Evolutionary conservation across 2,888 invertebrate genomes (phyloP).

Genomic region (Sarcophaga carnaria): DNA sequence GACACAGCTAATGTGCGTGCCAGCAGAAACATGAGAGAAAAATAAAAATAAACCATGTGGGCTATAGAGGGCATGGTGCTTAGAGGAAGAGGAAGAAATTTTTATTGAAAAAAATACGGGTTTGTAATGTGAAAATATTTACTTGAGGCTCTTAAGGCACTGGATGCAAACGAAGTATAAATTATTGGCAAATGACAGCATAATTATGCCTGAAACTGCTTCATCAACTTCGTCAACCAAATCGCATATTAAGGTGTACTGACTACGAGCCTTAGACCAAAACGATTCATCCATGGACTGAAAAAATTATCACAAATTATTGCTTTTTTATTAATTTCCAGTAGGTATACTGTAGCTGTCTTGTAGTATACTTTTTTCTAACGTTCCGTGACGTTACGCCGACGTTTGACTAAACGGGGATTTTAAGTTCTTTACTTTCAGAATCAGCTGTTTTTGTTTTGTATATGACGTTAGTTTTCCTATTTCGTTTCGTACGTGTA

Average conservation of each 20-base stretch:
- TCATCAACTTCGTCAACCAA: conserved; percentile 82
- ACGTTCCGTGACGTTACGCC: too few species aligned
- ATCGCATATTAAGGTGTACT: conserved; percentile 82
- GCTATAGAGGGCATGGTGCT: conserved; percentile 79
- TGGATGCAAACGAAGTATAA: conserved; percentile 84
- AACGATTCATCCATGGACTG: conserved; percentile 77
- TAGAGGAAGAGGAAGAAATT: conserved; percentile 18
- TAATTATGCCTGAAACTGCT: conserved; percentile 82
- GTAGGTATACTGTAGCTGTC: too few species aligned
- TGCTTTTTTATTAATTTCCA: too few species aligned
- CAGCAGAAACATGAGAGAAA: conserved; percentile 83
- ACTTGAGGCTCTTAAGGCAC: conserved; percentile 83
- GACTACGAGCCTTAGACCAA: conserved; percentile 83
- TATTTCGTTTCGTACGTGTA: too few species aligned
- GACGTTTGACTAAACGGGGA: too few species aligned
- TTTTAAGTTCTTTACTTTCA: too few species aligned
- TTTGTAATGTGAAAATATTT: conserved; percentile 51
- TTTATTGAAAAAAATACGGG: background rate
- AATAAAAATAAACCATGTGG: conserved; percentile 83
- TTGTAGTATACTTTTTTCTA: too few species aligned
- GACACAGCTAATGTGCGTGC: conserved; percentile 83
- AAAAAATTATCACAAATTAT: background rate
- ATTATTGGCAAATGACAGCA: conserved; percentile 84
- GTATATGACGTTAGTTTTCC: too few species aligned
- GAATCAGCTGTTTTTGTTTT: too few species aligned